Base-by-base conservation (phyloP, 2,888 invertebrate species). In the Lucinisca nassula region DNA sequence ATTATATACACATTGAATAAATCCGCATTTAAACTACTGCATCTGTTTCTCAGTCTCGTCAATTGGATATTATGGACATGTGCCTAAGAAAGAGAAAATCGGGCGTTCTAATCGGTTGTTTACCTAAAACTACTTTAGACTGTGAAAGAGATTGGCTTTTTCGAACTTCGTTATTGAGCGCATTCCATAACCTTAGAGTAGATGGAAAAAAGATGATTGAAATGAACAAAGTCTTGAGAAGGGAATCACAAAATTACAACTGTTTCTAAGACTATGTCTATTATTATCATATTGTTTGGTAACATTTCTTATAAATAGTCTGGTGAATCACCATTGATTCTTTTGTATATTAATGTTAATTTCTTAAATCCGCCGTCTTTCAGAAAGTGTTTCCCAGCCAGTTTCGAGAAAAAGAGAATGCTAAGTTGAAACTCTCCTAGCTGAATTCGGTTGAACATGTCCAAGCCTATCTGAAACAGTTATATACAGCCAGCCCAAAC, bases 341-440 rank as follows among this genome's bases (percentile, higher is more conserved):
- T 67, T 67, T 67, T 67, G 8, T 67, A 35, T 21, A 67, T 35
- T 6, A 67, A 8, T 35, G 32, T 67, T 35, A 67, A 21, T 35
- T 67, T 35, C 35, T 32, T 32, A 24, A 21, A 17, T 45, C n/a
- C 17, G 8, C 17, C 35, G 21, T 67, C 67, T 67, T 32, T 67
- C 67, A 12, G 67, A 32, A 35, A 67, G 35, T 8, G 35, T 67
- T 35, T 67, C 32, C 35, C 67, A 67, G 8, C 35, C 67, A 14
- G 67, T 67, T 67, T 67, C 67, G 24, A 35, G n/a, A 67, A 35
- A 67, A 17, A 67, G n/a, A n/a, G n/a, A n/a, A n/a, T n/a, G n/a
- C n/a, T n/a, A n/a, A n/a, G n/a, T n/a, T n/a, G n/a, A n/a, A n/a
- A n/a, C n/a, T n/a, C n/a, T n/a, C n/a, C n/a, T n/a, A n/a, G n/a